Conservation (phyloP, 2,888 invertebrate genomes). For the Aspidiotus destructor region DNA sequence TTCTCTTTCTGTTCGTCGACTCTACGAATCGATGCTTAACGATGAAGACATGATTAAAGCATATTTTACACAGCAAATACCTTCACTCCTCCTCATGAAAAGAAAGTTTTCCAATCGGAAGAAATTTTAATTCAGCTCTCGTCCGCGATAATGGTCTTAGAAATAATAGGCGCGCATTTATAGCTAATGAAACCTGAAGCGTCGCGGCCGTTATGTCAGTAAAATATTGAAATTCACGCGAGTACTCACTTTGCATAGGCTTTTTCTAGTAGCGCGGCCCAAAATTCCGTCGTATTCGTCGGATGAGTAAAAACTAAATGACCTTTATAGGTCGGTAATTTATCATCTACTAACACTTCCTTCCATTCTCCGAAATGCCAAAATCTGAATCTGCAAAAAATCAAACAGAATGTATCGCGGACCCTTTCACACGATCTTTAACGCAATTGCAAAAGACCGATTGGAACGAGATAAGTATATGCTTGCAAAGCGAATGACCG, state of each 20-base stretch:
- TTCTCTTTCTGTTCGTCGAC: too few species aligned
- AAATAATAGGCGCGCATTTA: too few species aligned
- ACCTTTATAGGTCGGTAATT: constrained; percentile 59
- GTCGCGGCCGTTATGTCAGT: too few species aligned
- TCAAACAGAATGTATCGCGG: neutral
- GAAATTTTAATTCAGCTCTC: too few species aligned
- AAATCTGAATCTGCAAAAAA: constrained; percentile 55
- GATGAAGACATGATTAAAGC: too few species aligned
- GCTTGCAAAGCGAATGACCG: constrained; percentile 3
- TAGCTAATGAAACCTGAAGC: too few species aligned
- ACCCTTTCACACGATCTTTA: neutral
- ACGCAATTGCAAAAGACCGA: neutral
- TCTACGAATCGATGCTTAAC: too few species aligned
- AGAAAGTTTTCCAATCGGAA: too few species aligned
- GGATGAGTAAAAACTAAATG: constrained; percentile 54
- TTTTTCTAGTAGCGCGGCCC: constrained; percentile 67
- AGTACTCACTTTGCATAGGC: constrained; percentile 64
- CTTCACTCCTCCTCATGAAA: too few species aligned
- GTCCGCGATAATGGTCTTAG: too few species aligned
- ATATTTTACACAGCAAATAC: too few species aligned
- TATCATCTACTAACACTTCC: constrained; percentile 65
- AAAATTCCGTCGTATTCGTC: constrained; percentile 58
- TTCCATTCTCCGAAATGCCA: constrained; percentile 74
- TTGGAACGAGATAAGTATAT: neutral
- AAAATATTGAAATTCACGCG: too few species aligned